A percentile compares a stretch with the other conserved stretches of the same genome.
These are phyloP conservation scores for Xiphydria camelus DNA, from an alignment of 2,888 invertebrate genomes.

Conservation along the genomic window DNA sequence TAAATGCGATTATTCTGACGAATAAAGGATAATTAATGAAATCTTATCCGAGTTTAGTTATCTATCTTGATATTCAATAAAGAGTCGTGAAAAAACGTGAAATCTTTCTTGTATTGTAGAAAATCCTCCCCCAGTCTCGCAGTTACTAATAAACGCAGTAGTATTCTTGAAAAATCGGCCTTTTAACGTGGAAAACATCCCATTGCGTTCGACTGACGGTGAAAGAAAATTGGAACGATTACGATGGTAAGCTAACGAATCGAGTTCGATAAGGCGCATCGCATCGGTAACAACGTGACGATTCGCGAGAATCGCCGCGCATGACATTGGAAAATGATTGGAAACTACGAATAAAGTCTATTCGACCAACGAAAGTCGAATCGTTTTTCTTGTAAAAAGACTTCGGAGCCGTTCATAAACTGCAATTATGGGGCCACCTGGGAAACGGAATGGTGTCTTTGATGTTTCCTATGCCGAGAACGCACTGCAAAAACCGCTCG, in stretches of 20 bases:
- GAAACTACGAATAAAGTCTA: no score
- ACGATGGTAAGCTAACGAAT: no score
- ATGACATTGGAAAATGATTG: no score
- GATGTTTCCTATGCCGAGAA: constrained; percentile 84
- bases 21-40: constrained; percentile 32
- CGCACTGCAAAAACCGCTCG: constrained; percentile 83
- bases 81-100: constrained; percentile 23
- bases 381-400: constrained; percentile 30
- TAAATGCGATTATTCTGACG: constrained; percentile 30
- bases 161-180: no score
- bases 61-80: constrained; percentile 33
- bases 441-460: constrained; percentile 96
- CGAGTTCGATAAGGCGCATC: no score
- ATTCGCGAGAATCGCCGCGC: no score
- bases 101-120: no score
- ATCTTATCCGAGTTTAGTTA: constrained; percentile 32
- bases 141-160: no score
- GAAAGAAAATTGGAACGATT: no score
- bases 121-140: no score
- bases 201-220: no score
- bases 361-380: neutral
- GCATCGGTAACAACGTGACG: no score
- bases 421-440: constrained; percentile 87
- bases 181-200: neutral
- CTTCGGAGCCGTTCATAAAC: constrained; percentile 43